phyloP scores from a whole-genome alignment of 2,113 vertebrate genomes.

The Periophthalmus modestus region DNA sequence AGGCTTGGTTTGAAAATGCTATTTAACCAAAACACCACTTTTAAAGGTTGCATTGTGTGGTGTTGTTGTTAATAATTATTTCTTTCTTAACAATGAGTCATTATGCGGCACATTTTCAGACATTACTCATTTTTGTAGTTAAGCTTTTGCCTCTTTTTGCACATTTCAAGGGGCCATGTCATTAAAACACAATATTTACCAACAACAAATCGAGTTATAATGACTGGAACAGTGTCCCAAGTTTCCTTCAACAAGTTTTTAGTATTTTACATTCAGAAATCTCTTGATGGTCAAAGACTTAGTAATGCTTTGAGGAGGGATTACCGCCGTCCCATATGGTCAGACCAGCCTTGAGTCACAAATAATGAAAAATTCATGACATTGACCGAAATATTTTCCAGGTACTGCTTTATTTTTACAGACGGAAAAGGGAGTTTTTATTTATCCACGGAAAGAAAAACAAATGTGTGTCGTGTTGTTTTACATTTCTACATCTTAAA shows the following conservation, averaged over 20 bases:
- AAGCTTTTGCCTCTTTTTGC: not conserved
- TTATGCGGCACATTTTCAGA: slow-evolving; percentile 2
- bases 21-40: not conserved
- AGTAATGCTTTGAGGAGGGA: not conserved
- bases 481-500: not conserved
- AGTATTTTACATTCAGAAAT: not conserved
- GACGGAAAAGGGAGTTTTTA: not conserved
- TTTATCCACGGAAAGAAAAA: not conserved
- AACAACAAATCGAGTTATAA: not conserved
- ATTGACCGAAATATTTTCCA: slow-evolving; percentile 5
- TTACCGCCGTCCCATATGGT: not conserved
- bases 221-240: not conserved
- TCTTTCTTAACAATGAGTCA: slow-evolving; percentile 2
- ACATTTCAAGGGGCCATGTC: not conserved
- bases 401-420: not conserved
- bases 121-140: not conserved
- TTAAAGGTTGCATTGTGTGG: not conserved
- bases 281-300: not conserved
- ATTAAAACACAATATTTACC: not conserved
- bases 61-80: slow-evolving; percentile 2
- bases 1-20: not conserved
- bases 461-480: not conserved
- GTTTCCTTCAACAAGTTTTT: not conserved
- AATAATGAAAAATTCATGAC: not conserved
- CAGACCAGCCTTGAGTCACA: not conserved